These are phyloP conservation scores for cat (Felis catus) DNA, from an alignment of 2,113 vertebrate species.

Conservation along the genomic window DNA sequence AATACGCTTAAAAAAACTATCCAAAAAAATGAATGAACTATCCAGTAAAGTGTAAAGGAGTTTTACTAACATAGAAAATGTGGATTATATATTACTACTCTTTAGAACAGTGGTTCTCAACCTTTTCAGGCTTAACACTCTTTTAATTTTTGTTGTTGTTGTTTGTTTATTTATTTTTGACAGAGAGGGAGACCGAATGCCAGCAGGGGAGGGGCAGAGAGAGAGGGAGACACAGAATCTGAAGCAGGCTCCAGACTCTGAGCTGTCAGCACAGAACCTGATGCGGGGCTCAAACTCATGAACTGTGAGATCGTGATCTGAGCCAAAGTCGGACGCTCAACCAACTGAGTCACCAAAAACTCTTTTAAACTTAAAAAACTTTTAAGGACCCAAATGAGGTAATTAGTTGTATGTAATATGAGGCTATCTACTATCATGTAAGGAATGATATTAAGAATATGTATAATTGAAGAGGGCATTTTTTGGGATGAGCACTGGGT, in stretches of 20 bases:
- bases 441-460: background rate
- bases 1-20: too few species aligned
- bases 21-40: background rate
- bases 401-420: background rate
- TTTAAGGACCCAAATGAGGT: background rate
- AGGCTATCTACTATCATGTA: background rate
- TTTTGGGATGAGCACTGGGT: too few species aligned
- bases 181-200: too few species aligned
- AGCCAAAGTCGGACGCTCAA: too few species aligned
- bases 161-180: too few species aligned
- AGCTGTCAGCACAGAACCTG: too few species aligned
- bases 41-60: background rate
- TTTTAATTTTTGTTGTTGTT: background rate
- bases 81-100: background rate
- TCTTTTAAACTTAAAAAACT: background rate
- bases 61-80: background rate
- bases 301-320: too few species aligned
- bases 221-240: too few species aligned
- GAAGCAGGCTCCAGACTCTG: too few species aligned
- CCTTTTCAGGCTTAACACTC: background rate
- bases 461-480: background rate
- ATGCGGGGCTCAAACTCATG: too few species aligned
- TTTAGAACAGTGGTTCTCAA: background rate
- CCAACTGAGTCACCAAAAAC: too few species aligned
- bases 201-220: too few species aligned